Evolutionary conservation across 2,888 invertebrate species (phyloP), one percentile per base, ranked within the genome.

Genomic region (Eustalomyia histrio): DNA sequence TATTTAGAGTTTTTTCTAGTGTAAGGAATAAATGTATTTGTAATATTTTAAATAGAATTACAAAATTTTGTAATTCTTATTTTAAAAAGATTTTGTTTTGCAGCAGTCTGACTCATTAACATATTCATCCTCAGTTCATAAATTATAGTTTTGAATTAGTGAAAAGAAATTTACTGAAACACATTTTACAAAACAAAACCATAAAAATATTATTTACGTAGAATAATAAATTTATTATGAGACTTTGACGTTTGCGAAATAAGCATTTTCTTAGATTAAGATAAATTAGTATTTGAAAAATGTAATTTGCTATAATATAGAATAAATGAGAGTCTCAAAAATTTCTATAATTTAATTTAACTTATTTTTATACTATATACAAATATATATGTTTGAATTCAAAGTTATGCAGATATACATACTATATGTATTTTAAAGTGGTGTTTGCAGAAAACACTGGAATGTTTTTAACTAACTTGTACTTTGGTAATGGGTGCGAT

Each of bases 51-150:
- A 1, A 35, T 35, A 5, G 3, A 35, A 35, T 39, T 39, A 29
- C 39, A 39, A 35, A 29, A 12, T 63, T 57, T 76, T 43, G 18
- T 52, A 76, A 76, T 52, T 18, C 8, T 58, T 8, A 57, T 71
- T 71, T 52, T 4, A 52, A 29, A 29, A 55, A 24, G 7, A 18
- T 73, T 47, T 39, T 50, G 2, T 33, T 65, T 71, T 52, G 47
- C 17, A 53, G 47, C 60, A 72, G 7, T 55, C 53, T 78, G 78
- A 78, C 16, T 78, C 78, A 78, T 78, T 60, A 39, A 18, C 21
- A 60, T 21, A 29, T 33, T 69, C 55, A 58, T 64, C 17, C 21
- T 5, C 5, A 21, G 47, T 52, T 74, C 52, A 58, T 67, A 60
- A 75, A 60, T 60, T 55, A 14, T 10, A 17, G 7, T 43, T 52